Evolutionary conservation across 2,113 vertebrate species (phyloP).

Genomic region (Myiagra hebetior): DNA sequence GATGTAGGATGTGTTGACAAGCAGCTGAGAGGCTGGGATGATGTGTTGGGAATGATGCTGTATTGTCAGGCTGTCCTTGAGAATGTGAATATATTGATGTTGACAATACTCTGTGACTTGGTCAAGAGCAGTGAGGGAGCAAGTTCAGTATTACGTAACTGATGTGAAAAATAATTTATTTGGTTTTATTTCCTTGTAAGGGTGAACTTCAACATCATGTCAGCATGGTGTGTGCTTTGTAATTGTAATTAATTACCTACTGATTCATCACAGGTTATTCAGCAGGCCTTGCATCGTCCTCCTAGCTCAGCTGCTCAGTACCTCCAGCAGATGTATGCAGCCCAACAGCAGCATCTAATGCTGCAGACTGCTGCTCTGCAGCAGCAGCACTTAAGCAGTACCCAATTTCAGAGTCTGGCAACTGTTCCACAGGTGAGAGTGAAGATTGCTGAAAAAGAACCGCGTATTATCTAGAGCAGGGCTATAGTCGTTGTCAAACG

Average conservation of each 20-base stretch:
- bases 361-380: slow-evolving; percentile 89
- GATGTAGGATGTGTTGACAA: neutral
- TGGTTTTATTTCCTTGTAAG: neutral
- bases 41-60: neutral
- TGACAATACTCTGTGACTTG: neutral
- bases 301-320: slow-evolving; percentile 92
- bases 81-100: neutral
- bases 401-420: slow-evolving; percentile 85
- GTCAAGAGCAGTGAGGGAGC: neutral
- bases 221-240: neutral
- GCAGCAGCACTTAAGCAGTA: slow-evolving; percentile 84
- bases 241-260: slow-evolving; percentile 52
- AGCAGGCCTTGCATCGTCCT: slow-evolving; percentile 89
- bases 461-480: neutral
- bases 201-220: slow-evolving; percentile 12
- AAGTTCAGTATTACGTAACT: neutral
- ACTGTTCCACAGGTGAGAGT: slow-evolving; percentile 85
- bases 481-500: neutral
- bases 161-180: neutral
- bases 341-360: slow-evolving; percentile 94
- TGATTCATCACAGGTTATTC: slow-evolving; percentile 84
- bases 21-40: neutral
- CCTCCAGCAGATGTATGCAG: slow-evolving; percentile 94
- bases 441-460: neutral
- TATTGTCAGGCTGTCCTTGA: neutral